Evolutionary conservation across 2,888 invertebrate genomes (phyloP), one percentile per base, ranked within the genome.

Genomic region (Eupelmus urozonus): DNA sequence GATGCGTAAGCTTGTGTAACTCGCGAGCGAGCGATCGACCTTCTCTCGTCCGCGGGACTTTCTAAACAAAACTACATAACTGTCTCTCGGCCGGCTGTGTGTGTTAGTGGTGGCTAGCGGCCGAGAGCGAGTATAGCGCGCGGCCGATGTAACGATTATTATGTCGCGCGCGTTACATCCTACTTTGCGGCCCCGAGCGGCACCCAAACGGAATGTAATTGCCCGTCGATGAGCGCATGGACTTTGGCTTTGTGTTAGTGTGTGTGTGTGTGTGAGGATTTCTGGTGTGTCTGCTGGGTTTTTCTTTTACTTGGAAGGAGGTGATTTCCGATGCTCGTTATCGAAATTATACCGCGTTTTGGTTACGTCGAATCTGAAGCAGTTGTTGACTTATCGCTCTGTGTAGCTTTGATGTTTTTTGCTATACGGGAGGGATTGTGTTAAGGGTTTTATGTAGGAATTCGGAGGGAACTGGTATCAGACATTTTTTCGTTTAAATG

Each of bases 51-150:
- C 69, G 67, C 81, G 83, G 82, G 83, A 85, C 85, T 85, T 85
- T 85, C 85, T 85, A 86, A 84, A 85, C 84, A 85, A 86, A 85
- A 84, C 84, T 82, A 76, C 78, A 71, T 69, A 69, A 66, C 74
- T 74, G 74, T 59, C 29, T 34, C n/a, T 45, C n/a, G 9, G 13
- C 13, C 0, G 13, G 5, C 18, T 40, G 34, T 0, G 29, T 62
- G 45, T 49, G 59, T 59, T 1, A 16, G 25, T 42, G n/a, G 49
- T 60, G 29, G 40, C 9, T 70, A 51, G 62, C 51, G 71, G 29
- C 63, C 27, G 53, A 4, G 20, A 16, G 40, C n/a, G 3, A 7
- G 2, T 11, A 1, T 5, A 20, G 63, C 53, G 42, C 27, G n/a
- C n/a, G n/a, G n/a, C 29, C 71, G 71, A 73, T 65, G 57, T 65